These are phyloP conservation scores for Campaea margaritaria DNA, from an alignment of 2,888 invertebrate genomes.

Conservation along the genomic window DNA sequence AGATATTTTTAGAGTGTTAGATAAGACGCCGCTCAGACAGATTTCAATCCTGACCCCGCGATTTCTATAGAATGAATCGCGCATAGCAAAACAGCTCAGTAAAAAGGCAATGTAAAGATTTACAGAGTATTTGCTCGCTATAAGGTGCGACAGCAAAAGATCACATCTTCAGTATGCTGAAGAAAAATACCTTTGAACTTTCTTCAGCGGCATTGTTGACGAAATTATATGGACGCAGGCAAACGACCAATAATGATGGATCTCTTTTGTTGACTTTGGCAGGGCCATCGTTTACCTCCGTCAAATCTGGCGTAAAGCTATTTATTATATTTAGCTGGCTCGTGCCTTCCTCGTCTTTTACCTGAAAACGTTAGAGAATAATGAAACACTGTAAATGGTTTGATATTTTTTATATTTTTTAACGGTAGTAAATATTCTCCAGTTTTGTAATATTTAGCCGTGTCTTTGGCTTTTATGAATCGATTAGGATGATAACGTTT, in stretches of 20 bases:
- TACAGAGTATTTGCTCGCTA: too few species aligned
- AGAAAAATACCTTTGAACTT: conserved; percentile 11
- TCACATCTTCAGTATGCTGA: conserved; percentile 6
- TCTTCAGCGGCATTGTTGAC: conserved; percentile 12
- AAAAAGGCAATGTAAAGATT: too few species aligned
- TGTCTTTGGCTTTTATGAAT: too few species aligned
- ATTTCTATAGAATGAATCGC: too few species aligned
- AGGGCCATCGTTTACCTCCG: conserved; percentile 44
- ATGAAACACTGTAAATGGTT: conserved; percentile 22
- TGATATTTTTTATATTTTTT: background rate
- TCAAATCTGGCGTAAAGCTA: conserved; percentile 41
- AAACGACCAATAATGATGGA: conserved; percentile 44
- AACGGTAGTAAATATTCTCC: too few species aligned
- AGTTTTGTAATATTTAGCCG: too few species aligned
- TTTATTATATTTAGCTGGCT: conserved; percentile 37
- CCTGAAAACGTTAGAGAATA: conserved; percentile 12
- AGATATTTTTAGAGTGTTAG: too few species aligned
- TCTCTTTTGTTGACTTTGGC: conserved; percentile 44
- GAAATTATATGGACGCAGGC: conserved; percentile 26
- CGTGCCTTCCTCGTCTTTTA: conserved; percentile 13
- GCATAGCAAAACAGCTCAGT: too few species aligned
- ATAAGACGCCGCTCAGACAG: too few species aligned
- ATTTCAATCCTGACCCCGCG: too few species aligned
- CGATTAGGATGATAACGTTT: too few species aligned
- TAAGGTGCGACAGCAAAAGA: background rate